phyloP scores from a whole-genome alignment of 1,140 invertebrate genomes.

The Venustaconcha ellipsiformis region DNA sequence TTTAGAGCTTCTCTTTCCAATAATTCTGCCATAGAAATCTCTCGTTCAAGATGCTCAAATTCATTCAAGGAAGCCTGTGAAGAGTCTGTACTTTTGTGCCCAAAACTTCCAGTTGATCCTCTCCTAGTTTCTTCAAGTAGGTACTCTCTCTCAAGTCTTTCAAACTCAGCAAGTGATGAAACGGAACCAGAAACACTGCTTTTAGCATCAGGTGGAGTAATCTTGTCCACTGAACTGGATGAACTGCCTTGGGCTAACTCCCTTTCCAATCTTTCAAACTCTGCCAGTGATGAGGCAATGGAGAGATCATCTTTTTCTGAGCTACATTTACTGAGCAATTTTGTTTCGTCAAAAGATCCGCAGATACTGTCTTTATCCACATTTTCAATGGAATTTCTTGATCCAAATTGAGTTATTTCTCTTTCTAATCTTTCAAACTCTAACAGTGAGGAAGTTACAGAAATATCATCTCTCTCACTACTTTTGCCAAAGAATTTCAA shows the following conservation, averaged over 20 bases:
- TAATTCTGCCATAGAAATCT: conserved; percentile 56
- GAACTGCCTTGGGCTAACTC: conserved; percentile 72
- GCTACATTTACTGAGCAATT: conserved; percentile 63
- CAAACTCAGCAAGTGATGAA: conserved; percentile 80
- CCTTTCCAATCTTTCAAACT: conserved; percentile 64
- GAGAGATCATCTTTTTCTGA: conserved; percentile 92
- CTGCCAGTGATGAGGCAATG: conserved; percentile 89
- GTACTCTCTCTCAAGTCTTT: conserved; percentile 83
- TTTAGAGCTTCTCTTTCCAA: conserved; percentile 66
- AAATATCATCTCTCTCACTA: conserved; percentile 67
- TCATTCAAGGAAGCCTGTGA: conserved; percentile 64
- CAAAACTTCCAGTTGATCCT: conserved; percentile 54
- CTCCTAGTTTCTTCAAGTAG: conserved; percentile 46
- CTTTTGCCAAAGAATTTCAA: conserved; percentile 67
- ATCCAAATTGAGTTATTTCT: conserved; percentile 61
- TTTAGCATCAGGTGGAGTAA: conserved; percentile 40
- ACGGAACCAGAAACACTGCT: conserved; percentile 72
- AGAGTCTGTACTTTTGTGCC: conserved; percentile 65
- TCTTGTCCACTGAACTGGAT: conserved; percentile 63
- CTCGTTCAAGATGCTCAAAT: conserved; percentile 65
- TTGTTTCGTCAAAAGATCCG: conserved; percentile 49
- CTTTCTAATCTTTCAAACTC: conserved; percentile 71
- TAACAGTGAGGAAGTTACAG: conserved; percentile 69
- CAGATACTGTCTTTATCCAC: conserved; percentile 48
- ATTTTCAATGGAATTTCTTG: conserved; percentile 55